Conservation (phyloP, 2,113 vertebrate genomes). For the Cyanoliseus patagonus region DNA sequence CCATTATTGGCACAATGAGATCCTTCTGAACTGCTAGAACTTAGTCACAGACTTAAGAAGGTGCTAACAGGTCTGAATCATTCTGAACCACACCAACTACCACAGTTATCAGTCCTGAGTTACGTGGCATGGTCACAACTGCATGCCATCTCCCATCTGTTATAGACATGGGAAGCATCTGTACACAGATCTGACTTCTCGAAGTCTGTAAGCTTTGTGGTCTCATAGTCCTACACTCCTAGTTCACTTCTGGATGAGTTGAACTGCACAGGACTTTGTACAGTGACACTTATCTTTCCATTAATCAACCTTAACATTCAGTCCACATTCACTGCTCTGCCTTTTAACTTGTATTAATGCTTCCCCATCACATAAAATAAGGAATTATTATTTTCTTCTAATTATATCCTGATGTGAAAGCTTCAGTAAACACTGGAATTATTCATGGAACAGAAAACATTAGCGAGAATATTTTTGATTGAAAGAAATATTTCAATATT, state of each 20-base stretch:
- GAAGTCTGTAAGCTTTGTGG: background rate
- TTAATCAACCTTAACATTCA: background rate
- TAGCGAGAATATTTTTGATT: background rate
- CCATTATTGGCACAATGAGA: background rate
- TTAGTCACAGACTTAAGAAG: background rate
- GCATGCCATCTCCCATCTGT: background rate
- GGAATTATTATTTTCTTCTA: background rate
- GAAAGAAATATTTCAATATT: background rate
- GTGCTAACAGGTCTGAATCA: background rate
- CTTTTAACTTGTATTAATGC: background rate
- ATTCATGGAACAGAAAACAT: background rate
- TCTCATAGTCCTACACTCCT: background rate
- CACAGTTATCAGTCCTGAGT: background rate
- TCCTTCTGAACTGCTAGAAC: background rate
- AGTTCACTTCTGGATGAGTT: background rate
- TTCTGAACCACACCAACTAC: background rate
- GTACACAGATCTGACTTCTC: background rate
- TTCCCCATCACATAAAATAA: background rate
- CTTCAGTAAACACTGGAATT: background rate
- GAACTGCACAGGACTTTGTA: background rate
- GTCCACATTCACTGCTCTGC: background rate
- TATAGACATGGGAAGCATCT: background rate
- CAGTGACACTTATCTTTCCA: background rate
- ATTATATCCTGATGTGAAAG: background rate
- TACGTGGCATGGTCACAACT: background rate